phyloP scores from a whole-genome alignment of 2,797 vertebrate species.

The Tauraco hartlaubi region DNA sequence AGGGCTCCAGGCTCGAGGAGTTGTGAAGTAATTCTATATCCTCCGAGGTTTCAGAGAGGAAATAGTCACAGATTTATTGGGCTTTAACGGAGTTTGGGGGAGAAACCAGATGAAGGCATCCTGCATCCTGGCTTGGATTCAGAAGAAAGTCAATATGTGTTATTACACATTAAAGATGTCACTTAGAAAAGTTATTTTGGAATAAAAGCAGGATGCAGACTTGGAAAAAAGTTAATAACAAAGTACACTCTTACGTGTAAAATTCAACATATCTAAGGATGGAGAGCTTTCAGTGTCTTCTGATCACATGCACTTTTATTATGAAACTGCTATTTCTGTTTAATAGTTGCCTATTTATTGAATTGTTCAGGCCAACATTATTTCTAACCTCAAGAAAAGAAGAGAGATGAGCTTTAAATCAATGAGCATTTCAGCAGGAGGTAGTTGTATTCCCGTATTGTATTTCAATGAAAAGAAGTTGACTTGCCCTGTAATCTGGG shows the following conservation, averaged over 20 bases:
- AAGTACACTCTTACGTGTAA: neutral
- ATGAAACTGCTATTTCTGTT: neutral
- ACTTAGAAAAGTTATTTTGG: constrained; percentile 8
- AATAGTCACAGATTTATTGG: constrained; percentile 66
- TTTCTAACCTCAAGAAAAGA: neutral
- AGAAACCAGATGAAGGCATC: constrained; percentile 51
- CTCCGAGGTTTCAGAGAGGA: constrained; percentile 55
- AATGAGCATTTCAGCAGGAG: neutral
- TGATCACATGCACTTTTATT: neutral
- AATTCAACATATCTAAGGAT: neutral
- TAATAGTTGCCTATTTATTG: neutral
- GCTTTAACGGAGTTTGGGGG: constrained; percentile 14
- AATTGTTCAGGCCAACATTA: neutral
- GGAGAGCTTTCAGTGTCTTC: neutral
- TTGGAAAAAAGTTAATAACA: neutral
- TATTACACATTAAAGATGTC: constrained; percentile 33
- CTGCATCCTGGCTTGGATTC: constrained; percentile 49
- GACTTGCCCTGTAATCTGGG: neutral
- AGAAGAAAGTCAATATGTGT: constrained; percentile 4
- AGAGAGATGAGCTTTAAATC: neutral
- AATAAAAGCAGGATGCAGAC: neutral
- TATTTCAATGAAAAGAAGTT: neutral
- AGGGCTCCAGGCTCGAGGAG: neutral
- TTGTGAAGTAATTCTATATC: constrained; percentile 66
- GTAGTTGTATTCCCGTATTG: neutral